Evolutionary conservation across 2,888 invertebrate species (phyloP), one percentile per base, ranked within the genome.

Genomic region (Melangyna quadrimaculata): DNA sequence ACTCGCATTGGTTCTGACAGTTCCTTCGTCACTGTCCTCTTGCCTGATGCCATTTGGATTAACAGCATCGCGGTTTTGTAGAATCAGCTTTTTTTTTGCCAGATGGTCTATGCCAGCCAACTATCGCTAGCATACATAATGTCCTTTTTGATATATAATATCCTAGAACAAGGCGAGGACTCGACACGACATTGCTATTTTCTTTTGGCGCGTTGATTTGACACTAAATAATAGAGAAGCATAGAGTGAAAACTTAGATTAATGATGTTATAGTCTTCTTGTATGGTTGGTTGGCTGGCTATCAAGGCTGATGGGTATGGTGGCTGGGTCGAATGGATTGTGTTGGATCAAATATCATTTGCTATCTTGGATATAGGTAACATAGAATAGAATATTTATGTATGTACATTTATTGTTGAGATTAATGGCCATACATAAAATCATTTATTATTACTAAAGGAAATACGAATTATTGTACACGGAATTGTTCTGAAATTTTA

Each of bases 121-220:
- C 55, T 29, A 55, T 32, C 55, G 17, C 55, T 22, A 43, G 27
- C 51, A 59, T 19, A 37, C 24, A 55, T 29, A 12, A 29, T 55
- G 55, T 55, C 55, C 55, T 55, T 55, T 55, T 55, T 55, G 29
- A 55, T 32, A 32, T 32, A 55, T 29, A 29, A 55, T 55, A 29
- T 14, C 35, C 22, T 22, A 22, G 24, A 59, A 59, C 59, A 59
- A 59, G 59, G n/a, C 35, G 24, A 61, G 59, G 63, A 63, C 40
- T 32, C 43, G 57, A 37, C 32, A 19, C 57, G 35, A 35, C 6
- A 19, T 51, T 27, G 51, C 24, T 24, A 51, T 51, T 27, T 65
- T 74, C 70, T 67, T 61, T 65, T 79, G 70, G 72, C 77, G 78
- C 80, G 77, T 78, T 81, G 77, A 86, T 86, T 80, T 86, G 86